Base-by-base conservation (phyloP, 1,140 invertebrate species). In the Zaprionus davidi region DNA sequence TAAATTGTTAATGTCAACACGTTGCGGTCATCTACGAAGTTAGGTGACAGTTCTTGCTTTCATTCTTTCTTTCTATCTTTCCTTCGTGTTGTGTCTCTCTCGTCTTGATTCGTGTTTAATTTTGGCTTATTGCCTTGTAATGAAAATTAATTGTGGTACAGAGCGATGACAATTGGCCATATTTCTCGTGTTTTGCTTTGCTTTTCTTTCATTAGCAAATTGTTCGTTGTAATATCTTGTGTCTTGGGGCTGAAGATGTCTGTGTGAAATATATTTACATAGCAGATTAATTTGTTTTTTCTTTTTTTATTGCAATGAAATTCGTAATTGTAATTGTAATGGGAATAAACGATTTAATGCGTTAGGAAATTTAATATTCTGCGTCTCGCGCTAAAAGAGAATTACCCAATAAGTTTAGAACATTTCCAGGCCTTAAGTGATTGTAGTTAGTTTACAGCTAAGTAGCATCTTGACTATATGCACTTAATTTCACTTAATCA, bases 91-190 rank as follows among this genome's bases (percentile, higher is more conserved):
- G 44, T 31, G 44, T 55, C 53, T 55, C 58, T 63, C 34, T 68
- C 15, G 22, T 22, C 80, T 80, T 86, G 84, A 86, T 86, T 80
- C 83, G 84, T 81, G 75, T 81, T 88, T 88, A 90, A 88, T 88
- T 90, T 90, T 69, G 41, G 78, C 78, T 88, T 88, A 88, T 84
- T 88, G 84, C 85, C 85, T 73, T 75, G 85, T 88, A 88, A 88
- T 88, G 84, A 88, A 88, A 88, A 88, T 88, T 88, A 88, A 88
- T 88, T 87, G 84, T 81, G 84, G 83, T 76, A 7, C 83, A 69
- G 66, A 70, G 79, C 64, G 41, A 46, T 46, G 41, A 46, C 41
- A 46, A 46, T 46, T 46, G 41, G n/a, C 41, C 41, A 46, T 46
- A 46, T 46, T 46, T 46, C 41, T 46, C n/a, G 41, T 46, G 41